Evolutionary conservation across 2,797 vertebrate species (phyloP), one percentile per base, ranked within the genome.

Genomic region (Morus bassanus): DNA sequence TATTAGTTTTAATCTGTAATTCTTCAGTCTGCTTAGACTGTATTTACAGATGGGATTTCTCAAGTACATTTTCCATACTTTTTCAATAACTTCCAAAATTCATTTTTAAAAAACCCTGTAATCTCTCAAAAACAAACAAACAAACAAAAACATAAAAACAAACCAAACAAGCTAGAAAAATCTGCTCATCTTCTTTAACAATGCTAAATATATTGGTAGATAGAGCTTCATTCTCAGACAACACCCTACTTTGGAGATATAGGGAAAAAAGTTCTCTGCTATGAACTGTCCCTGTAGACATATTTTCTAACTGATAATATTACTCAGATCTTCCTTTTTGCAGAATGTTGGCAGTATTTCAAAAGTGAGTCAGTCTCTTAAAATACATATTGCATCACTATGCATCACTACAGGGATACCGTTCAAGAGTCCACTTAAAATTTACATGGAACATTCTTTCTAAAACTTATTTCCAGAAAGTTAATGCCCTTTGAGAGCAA

Each of bases 331-430:
- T 84, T 95, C 93, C 82, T 89, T 95, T 95, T 80, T 92, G 85
- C 85, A 93, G 87, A 93, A 88, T 25, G 59, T 30, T 97, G 96
- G 96, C 95, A 87, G 59, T 53, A 88, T 95, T 96, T 96, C 95
- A 96, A 39, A 91, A 91, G 61, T 91, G 94, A 96, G 91, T 96
- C 96, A 97, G 90, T 75, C 37, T 89, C 95, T 76, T 85, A 96
- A 97, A 97, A 96, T 95, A 96, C n/a, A 92, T 73, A 78, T 83
- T 92, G 53, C 92, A 92, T 96, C 96, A 96, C 59, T 69, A 56
- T 92, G 53, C 92, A 92, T 96, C 96, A 96, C 59, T 69, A 56
- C 35, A 96, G 89, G 93, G 72, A 95, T 92, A 92, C 87, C 79
- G 1, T 92, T 94, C 95, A 95, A 94, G 88, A 92, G 92, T 85